Conservation (phyloP, 2,888 invertebrate species). For the Limnephilus marmoratus region DNA sequence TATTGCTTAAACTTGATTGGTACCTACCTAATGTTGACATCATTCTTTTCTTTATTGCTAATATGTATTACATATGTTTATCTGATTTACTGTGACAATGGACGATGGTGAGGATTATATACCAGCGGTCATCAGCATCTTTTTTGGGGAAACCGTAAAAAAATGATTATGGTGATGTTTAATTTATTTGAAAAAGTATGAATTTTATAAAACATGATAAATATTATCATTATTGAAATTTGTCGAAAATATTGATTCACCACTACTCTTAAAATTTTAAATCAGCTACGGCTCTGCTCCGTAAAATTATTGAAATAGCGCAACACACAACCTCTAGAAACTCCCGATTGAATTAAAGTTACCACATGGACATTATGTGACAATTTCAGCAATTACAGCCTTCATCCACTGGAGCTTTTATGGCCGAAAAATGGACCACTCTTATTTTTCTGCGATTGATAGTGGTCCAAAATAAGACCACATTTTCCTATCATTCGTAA, state of each 20-base stretch:
- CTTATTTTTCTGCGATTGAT: no score
- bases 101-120: no score
- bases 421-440: no score
- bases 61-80: not conserved
- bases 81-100: no score
- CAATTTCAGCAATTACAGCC: not conserved
- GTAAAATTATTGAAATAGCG: not conserved
- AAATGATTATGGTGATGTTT: not conserved
- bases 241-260: conserved; percentile 86
- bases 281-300: not conserved
- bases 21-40: not conserved
- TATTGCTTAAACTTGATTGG: not conserved
- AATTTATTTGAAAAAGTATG: not conserved
- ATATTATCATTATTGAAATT: conserved; percentile 75
- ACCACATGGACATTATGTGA: not conserved
- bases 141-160: no score
- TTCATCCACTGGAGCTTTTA: no score
- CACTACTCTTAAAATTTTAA: conserved; percentile 77
- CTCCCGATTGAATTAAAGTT: not conserved
- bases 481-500: no score
- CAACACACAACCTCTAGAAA: not conserved
- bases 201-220: not conserved
- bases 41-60: not conserved
- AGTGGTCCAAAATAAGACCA: no score
- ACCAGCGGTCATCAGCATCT: no score